These are phyloP conservation scores for Eilema sororculum DNA, from an alignment of 2,888 invertebrate genomes.

Conservation along the genomic window DNA sequence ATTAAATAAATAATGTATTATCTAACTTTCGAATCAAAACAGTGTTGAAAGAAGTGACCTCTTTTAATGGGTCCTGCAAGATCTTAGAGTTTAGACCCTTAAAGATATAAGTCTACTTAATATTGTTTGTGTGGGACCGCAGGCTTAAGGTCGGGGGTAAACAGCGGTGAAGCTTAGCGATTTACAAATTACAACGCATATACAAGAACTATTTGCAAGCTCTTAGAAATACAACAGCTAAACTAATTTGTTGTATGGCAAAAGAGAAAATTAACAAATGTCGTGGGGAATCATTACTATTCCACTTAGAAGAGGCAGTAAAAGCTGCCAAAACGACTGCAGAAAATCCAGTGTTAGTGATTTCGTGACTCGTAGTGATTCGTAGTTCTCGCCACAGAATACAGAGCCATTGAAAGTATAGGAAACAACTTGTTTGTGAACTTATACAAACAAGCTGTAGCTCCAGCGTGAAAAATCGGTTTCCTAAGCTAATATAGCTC, in stretches of 20 bases:
- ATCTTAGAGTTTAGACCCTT: background rate
- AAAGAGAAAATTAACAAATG: too few species aligned
- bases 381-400: too few species aligned
- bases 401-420: too few species aligned
- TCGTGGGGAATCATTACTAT: too few species aligned
- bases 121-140: conserved; percentile 2
- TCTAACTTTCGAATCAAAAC: background rate
- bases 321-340: background rate
- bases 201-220: background rate
- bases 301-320: too few species aligned
- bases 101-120: background rate
- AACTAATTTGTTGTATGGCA: background rate
- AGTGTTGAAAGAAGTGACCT: background rate
- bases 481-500: too few species aligned
- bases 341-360: too few species aligned
- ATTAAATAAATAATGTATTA: background rate
- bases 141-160: background rate
- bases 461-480: background rate
- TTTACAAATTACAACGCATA: background rate
- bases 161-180: background rate
- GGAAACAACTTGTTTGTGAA: too few species aligned
- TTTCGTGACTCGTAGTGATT: too few species aligned
- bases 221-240: background rate
- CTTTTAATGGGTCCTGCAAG: background rate
- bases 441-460: too few species aligned